phyloP scores from a whole-genome alignment of 1,140 invertebrate genomes.

The Ericerus pela region DNA sequence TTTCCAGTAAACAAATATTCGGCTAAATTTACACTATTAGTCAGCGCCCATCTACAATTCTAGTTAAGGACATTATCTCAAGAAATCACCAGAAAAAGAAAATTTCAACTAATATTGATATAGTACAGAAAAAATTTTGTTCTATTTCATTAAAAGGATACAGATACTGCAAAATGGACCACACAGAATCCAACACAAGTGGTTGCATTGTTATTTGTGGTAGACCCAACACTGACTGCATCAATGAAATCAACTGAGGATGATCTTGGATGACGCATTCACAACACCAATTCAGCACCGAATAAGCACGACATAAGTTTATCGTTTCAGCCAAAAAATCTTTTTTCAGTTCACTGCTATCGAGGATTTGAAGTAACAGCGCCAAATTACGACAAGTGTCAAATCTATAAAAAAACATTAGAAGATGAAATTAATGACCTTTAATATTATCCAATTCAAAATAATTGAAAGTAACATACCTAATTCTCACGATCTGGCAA shows the following conservation, averaged over 20 bases:
- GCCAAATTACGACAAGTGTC: not conserved
- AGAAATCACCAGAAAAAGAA: not conserved
- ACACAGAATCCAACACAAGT: not conserved
- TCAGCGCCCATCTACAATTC: not conserved
- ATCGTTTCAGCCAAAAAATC: not conserved
- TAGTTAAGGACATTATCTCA: not conserved
- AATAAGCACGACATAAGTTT: not conserved
- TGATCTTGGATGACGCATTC: not conserved
- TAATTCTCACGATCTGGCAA: not conserved
- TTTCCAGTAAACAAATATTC: not conserved
- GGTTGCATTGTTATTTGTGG: not conserved
- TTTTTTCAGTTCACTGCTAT: not conserved
- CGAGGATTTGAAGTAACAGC: not conserved
- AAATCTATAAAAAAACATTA: not conserved
- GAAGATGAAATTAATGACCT: too few relatives aligned
- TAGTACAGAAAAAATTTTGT: not conserved
- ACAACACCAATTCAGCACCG: constrained; percentile 5
- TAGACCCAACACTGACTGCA: not conserved
- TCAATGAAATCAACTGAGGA: not conserved
- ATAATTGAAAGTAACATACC: not conserved
- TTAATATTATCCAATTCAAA: too few relatives aligned
- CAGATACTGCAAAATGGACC: constrained; percentile 1
- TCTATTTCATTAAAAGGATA: not conserved
- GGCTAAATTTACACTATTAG: constrained; percentile 4
- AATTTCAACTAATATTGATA: not conserved